phyloP scores from a whole-genome alignment of 2,888 invertebrate species.

The Ryuthela nishihirai region DNA sequence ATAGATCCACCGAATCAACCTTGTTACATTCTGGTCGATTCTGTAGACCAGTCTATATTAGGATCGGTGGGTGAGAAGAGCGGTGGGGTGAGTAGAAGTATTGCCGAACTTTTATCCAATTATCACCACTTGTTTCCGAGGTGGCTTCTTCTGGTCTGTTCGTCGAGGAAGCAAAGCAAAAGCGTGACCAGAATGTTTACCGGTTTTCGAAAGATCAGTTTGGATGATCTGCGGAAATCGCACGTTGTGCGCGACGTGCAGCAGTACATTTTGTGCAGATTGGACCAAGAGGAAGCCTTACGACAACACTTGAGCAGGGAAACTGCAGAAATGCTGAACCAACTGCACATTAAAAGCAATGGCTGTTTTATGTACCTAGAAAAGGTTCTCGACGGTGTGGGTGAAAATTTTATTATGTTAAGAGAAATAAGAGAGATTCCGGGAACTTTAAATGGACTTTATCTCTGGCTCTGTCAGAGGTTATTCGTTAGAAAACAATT shows the following conservation, averaged over 20 bases:
- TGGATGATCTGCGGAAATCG: constrained; percentile 81
- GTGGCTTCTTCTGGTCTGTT: constrained; percentile 86
- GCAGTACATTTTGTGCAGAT: constrained; percentile 77
- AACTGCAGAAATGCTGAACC: constrained; percentile 92
- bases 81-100: constrained; percentile 58
- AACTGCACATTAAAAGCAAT: constrained; percentile 91
- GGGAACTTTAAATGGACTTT: constrained; percentile 89
- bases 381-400: constrained; percentile 82
- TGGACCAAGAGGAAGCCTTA: constrained; percentile 84
- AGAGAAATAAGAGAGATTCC: constrained; percentile 90
- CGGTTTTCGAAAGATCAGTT: constrained; percentile 79
- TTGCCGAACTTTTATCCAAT: constrained; percentile 77
- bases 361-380: constrained; percentile 55
- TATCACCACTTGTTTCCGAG: constrained; percentile 88
- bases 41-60: constrained; percentile 70
- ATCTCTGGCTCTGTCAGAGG: constrained; percentile 90
- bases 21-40: constrained; percentile 82
- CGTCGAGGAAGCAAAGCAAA: constrained; percentile 78
- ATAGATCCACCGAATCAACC: constrained; percentile 77
- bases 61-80: constrained; percentile 30
- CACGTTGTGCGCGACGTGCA: constrained; percentile 89
- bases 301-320: constrained; percentile 83
- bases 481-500: constrained; percentile 72
- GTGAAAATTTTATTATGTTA: constrained; percentile 86
- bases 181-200: constrained; percentile 66